Evolutionary conservation across 2,797 vertebrate species (phyloP), one percentile per base, ranked within the genome.

Genomic region (Anolis apletophallus): DNA sequence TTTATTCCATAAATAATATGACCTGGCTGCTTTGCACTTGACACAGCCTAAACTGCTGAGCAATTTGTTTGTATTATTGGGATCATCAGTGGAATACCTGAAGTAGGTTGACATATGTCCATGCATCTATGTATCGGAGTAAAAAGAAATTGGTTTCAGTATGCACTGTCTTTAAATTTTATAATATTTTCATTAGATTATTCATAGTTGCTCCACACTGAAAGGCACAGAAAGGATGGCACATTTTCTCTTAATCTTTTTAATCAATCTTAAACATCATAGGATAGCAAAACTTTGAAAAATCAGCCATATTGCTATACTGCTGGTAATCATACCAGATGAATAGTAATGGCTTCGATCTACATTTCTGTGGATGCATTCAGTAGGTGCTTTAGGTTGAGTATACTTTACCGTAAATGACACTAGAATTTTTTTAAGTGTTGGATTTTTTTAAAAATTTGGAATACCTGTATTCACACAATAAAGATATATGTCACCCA

Each of bases 1-100:
- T 80, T 79, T 73, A 40, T n/a, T n/a, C 50, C 16, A 19, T 79
- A 40, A 79, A 79, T 78, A 78, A 85, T 85, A 3, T 59, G 68
- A 32, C 26, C 21, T 71, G 76, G 16, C 19, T 80, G 54, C 79
- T 85, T 71, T 54, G 72, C 67, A 80, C 34, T 29, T 21, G 46
- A 50, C 13, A n/a, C 14, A 69, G 50, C 1, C 69, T 55, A 14
- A 64, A 64, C 50, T 71, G 54, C 21, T 55, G 32, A 57, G n/a
- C 9, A 11, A 72, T 59, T 80, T 72, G 61, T 85, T 80, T 57
- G 5, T 10, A 5, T 61, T 72, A n/a, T 52, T 72, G 21, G 26
- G 67, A 83, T 57, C 8, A 71, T 26, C 52, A 83, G 19, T 29
- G 32, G 36, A 83, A 72, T 72, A 46, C n/a, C 26, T 80, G 13